Conservation (phyloP, 2,888 invertebrate species). For the Brachypterus glaber region DNA sequence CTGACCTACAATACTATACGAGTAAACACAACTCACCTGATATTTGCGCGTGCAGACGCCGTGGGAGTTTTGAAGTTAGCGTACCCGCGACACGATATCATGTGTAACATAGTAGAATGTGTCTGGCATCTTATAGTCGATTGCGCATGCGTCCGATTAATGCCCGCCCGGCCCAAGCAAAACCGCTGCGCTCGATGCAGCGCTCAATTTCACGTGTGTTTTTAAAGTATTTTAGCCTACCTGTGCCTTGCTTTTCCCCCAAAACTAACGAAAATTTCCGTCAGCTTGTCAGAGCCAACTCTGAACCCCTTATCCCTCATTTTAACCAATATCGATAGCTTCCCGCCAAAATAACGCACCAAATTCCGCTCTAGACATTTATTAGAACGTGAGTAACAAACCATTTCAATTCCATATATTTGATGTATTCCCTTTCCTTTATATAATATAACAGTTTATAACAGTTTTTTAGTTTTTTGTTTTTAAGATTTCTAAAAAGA, state of each 20-base stretch:
- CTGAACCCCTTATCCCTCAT: background rate
- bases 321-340: background rate
- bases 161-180: slow-evolving; percentile 33
- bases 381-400: slow-evolving; percentile 2
- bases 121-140: slow-evolving; percentile 41
- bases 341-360: too few relatives aligned
- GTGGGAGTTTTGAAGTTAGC: too few relatives aligned
- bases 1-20: slow-evolving; percentile 30
- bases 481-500: too few relatives aligned
- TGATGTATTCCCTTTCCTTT: too few relatives aligned
- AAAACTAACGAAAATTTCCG: slow-evolving; percentile 15
- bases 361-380: too few relatives aligned
- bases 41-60: slow-evolving; percentile 41
- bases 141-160: slow-evolving; percentile 24
- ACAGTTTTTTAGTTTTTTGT: too few relatives aligned
- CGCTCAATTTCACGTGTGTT: slow-evolving; percentile 30
- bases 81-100: slow-evolving; percentile 46
- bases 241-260: slow-evolving; percentile 14
- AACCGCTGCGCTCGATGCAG: slow-evolving; percentile 36
- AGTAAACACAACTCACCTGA: slow-evolving; percentile 32
- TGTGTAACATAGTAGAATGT: slow-evolving; percentile 43
- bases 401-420: slow-evolving; percentile 4
- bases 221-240: slow-evolving; percentile 22
- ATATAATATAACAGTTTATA: too few relatives aligned
- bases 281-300: slow-evolving; percentile 10